A percentile compares a stretch with the other conserved stretches of the same genome.
Conservation (phyloP, 2,888 invertebrate species). For the Drosophila emarginata region DNA sequence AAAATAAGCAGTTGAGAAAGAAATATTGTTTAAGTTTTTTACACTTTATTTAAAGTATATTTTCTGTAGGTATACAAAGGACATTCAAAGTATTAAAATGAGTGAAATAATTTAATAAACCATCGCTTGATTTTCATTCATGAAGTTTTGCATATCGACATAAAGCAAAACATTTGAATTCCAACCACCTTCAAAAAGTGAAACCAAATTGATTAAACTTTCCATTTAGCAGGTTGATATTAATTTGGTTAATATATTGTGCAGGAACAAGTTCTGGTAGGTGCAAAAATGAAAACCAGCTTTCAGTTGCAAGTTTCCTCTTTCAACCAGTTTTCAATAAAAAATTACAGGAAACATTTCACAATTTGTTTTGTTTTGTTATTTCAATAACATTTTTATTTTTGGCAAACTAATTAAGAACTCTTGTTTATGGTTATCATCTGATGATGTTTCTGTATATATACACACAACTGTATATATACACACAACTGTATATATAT, state of each 20-base stretch:
- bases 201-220: constrained; percentile 32
- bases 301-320: constrained; percentile 64
- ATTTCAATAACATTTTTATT: constrained; percentile 4
- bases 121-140: background rate
- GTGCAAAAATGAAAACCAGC: constrained; percentile 59
- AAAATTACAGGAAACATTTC: constrained; percentile 44
- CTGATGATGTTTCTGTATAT: constrained; percentile 12
- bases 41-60: too few species aligned
- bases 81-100: background rate
- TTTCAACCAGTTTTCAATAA: constrained; percentile 64
- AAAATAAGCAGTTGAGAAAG: too few species aligned
- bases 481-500: constrained; percentile 11
- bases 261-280: constrained; percentile 63
- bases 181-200: background rate
- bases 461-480: constrained; percentile 15
- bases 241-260: constrained; percentile 34
- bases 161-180: constrained; percentile 14
- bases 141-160: constrained; percentile 7
- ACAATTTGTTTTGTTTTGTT: constrained; percentile 20
- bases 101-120: background rate
- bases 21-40: too few species aligned
- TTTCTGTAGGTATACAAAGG: background rate
- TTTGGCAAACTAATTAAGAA: constrained; percentile 55
- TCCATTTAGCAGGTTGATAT: constrained; percentile 43
- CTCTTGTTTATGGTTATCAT: constrained; percentile 53